Base-by-base conservation (phyloP, 2,888 invertebrate species). In the Embidobia sp. region DNA sequence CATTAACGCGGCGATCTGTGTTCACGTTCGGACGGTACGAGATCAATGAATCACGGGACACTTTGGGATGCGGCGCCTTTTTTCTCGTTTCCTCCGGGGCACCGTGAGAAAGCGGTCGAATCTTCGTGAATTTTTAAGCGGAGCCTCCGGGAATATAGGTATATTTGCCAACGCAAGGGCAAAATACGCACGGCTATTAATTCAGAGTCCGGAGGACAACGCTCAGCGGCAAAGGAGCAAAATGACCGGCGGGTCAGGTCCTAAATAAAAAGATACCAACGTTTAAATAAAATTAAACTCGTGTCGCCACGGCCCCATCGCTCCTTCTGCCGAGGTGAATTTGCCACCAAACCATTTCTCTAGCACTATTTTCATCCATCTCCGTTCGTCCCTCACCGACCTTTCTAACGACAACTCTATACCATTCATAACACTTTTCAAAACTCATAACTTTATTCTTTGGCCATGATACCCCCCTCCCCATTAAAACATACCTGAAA, bases 251-350 rank as follows among this genome's bases (percentile, higher is more conserved):
- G 86, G 88, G 86, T 86, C 86, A 87, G 87, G 83, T 85, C 86
- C 86, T 87, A 88, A 88, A 88, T 88, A 88, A 88, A 87, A 88
- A 85, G 84, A 85, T 85, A 84, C 59, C 84, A 86, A 85, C 86
- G 86, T 87, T 88, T 88, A 87, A 88, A 89, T 89, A 88, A 88
- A 88, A 89, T 87, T 87, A 88, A 88, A 88, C 85, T 87, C 87
- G 87, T 88, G 88, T 88, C 83, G 85, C 84, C 78, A 80, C 78
- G 35, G 37, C 75, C n/a, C n/a, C n/a, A n/a, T n/a, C n/a, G n/a
- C n/a, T n/a, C n/a, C n/a, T n/a, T n/a, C n/a, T n/a, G 80, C 79
- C 44, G 53, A 26, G 42, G 40, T 64, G 55, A 55, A 64, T 66
- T 46, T 53, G 33, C 59, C 74, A 61, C 53, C 63, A 53, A 29